Evolutionary conservation across 2,888 invertebrate species (phyloP).

Genomic region (Agriopis marginaria): DNA sequence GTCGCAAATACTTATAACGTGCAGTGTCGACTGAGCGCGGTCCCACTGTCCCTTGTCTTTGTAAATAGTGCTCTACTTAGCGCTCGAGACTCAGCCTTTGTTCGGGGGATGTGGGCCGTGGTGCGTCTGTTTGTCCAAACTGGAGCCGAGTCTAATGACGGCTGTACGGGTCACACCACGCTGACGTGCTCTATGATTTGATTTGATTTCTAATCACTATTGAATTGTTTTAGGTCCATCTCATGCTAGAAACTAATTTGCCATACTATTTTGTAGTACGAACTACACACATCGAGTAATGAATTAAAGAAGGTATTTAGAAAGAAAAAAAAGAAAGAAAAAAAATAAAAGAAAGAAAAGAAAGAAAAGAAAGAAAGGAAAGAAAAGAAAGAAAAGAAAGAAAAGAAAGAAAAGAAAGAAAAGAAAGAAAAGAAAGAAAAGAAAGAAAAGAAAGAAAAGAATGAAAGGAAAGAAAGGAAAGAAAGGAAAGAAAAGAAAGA

Average conservation of each 20-base stretch:
- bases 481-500: too few relatives aligned
- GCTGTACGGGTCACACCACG: neutral
- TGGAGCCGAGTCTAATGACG: conserved; percentile 2
- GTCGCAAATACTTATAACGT: neutral
- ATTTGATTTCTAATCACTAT: too few relatives aligned
- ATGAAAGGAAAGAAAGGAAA: too few relatives aligned
- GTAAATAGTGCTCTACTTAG: conserved; percentile 42
- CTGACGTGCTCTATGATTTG: neutral
- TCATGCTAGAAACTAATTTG: neutral
- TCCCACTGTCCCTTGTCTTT: conserved; percentile 34
- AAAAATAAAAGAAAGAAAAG: too few relatives aligned
- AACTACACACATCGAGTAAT: too few relatives aligned
- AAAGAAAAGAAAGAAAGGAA: too few relatives aligned
- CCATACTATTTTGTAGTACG: neutral
- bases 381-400: too few relatives aligned
- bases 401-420: too few relatives aligned
- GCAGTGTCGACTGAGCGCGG: conserved; percentile 9
- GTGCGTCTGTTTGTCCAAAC: conserved; percentile 33
- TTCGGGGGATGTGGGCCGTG: conserved; percentile 32
- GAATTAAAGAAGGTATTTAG: too few relatives aligned
- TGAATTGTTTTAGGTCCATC: neutral
- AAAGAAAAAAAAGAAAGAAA: too few relatives aligned
- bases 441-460: too few relatives aligned
- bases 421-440: too few relatives aligned
- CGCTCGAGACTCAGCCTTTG: conserved; percentile 33